Conservation (phyloP, 2,888 invertebrate species). For the Cartodere bifasciata region DNA sequence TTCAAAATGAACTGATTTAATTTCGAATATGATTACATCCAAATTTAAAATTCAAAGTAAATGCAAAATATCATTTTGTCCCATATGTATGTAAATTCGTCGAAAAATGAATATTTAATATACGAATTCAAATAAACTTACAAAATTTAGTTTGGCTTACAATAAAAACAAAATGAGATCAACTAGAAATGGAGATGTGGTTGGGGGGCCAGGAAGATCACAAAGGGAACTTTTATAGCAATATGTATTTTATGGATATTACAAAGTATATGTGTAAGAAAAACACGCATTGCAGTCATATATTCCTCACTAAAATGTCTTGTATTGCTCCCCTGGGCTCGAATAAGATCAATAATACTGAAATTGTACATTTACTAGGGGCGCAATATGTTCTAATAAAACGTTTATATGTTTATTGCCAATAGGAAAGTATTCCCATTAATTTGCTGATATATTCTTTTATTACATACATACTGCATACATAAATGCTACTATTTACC, state of each 20-base stretch:
- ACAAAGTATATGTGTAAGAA: conserved; percentile 30
- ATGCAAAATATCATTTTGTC: conserved; percentile 35
- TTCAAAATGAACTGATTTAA: conserved; percentile 37
- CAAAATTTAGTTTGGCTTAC: conserved; percentile 32
- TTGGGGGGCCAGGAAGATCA: conserved; percentile 17
- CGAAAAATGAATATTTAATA: conserved; percentile 38
- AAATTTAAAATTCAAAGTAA: conserved; percentile 39
- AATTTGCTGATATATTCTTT: too few species aligned
- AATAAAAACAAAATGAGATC: conserved; percentile 32
- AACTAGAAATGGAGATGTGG: conserved; percentile 20
- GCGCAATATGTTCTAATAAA: conserved; percentile 21
- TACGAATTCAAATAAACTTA: conserved; percentile 35
- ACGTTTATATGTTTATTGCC: conserved; percentile 16
- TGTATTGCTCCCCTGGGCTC: conserved; percentile 27
- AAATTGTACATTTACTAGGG: conserved; percentile 25
- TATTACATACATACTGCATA: too few species aligned
- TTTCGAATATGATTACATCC: conserved; percentile 37
- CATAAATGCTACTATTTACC: too few species aligned
- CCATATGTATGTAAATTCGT: conserved; percentile 37
- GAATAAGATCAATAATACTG: conserved; percentile 27
- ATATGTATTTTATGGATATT: conserved; percentile 33
- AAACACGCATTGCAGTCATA: conserved; percentile 31
- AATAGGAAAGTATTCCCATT: conserved; percentile 1
- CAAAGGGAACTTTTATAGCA: conserved; percentile 30
- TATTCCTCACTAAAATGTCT: conserved; percentile 28